These are phyloP conservation scores for Oxyteleia sp. DNA, from an alignment of 2,888 invertebrate species.

Conservation along the genomic window DNA sequence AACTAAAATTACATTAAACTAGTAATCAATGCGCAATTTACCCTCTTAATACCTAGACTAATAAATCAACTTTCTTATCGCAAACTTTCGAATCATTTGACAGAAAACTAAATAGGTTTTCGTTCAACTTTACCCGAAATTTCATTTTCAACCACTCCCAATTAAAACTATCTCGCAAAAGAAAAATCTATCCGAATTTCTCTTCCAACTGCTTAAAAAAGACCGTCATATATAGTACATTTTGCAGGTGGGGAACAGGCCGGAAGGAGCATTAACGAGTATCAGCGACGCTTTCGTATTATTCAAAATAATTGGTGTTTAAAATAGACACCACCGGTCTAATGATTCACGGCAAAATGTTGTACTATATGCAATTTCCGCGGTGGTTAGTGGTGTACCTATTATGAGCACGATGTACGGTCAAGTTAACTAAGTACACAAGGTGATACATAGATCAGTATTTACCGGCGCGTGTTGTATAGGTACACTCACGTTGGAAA, in stretches of 20 bases:
- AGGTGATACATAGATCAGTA: slow-evolving; percentile 73
- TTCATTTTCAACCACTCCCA: too few relatives aligned
- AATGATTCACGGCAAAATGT: slow-evolving; percentile 81
- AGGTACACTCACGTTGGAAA: slow-evolving; percentile 34
- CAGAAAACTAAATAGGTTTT: too few relatives aligned
- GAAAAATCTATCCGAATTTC: too few relatives aligned
- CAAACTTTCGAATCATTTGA: too few relatives aligned
- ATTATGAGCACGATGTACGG: slow-evolving; percentile 76
- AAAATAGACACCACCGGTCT: slow-evolving; percentile 54
- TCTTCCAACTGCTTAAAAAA: neutral
- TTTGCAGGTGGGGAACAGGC: neutral
- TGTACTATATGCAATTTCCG: slow-evolving; percentile 79
- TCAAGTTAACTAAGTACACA: slow-evolving; percentile 76
- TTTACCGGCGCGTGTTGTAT: slow-evolving; percentile 43
- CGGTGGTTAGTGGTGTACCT: slow-evolving; percentile 72
- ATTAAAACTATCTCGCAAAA: too few relatives aligned
- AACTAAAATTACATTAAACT: too few relatives aligned
- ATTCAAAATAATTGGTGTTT: slow-evolving; percentile 36
- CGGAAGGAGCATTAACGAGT: slow-evolving; percentile 6
- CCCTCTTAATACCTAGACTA: too few relatives aligned
- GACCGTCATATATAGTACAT: neutral
- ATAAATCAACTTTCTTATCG: too few relatives aligned
- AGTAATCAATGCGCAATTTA: too few relatives aligned
- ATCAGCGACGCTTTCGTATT: slow-evolving; percentile 25
- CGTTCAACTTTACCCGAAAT: too few relatives aligned